A percentile compares a stretch with the other conserved stretches of the same genome.
phyloP scores from a whole-genome alignment of 2,797 vertebrate species.

The Rhinella marina region DNA sequence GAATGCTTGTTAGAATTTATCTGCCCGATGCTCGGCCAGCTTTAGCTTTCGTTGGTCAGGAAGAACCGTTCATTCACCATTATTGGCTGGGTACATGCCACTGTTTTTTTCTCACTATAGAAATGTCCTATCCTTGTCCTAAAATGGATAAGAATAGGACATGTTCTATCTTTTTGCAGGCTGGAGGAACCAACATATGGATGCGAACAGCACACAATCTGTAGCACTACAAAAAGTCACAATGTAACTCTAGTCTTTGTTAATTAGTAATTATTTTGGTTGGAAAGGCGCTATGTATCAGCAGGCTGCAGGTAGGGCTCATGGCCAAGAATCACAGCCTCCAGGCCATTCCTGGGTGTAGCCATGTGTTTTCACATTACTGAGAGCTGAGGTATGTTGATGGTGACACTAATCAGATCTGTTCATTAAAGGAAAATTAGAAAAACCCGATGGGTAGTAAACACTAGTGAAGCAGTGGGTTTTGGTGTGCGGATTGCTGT shows the following conservation, averaged over 20 bases:
- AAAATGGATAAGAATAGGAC: no score
- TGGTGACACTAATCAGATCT: background rate
- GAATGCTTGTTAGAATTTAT: no score
- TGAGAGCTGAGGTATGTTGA: constrained; percentile 15
- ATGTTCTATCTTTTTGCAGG: no score
- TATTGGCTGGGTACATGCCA: no score
- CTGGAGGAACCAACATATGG: no score
- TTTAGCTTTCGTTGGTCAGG: no score
- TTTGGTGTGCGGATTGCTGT: background rate
- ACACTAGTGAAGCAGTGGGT: background rate
- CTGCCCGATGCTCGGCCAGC: no score
- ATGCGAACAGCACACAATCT: no score
- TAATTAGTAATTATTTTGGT: constrained; percentile 13
- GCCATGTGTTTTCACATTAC: constrained; percentile 11
- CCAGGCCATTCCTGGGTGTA: constrained; percentile 36
- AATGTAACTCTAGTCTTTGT: background rate
- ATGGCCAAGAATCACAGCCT: background rate
- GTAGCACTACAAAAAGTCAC: no score
- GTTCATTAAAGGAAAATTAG: background rate
- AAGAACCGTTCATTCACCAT: no score
- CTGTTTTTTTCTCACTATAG: no score
- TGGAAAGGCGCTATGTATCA: constrained; percentile 6
- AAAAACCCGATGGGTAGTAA: background rate
- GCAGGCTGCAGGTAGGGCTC: background rate
- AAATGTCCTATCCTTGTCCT: no score